Conservation (phyloP, 2,888 invertebrate species). For the Trypoxylon attenuatum region DNA sequence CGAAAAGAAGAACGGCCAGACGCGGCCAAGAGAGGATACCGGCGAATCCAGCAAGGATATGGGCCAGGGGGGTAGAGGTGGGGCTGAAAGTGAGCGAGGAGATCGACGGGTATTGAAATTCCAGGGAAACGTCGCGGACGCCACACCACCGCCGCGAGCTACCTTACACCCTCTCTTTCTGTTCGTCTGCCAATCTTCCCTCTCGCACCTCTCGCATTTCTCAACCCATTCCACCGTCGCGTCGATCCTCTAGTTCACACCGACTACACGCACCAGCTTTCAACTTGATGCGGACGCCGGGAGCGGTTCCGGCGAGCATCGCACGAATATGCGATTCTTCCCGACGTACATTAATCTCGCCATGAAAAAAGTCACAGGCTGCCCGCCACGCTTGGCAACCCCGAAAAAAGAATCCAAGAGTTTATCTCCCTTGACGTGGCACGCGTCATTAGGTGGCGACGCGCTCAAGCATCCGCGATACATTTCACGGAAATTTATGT, state of each 20-base stretch:
- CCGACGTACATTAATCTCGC: too few species aligned
- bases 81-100: slow-evolving; percentile 21
- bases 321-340: too few species aligned
- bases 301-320: too few species aligned
- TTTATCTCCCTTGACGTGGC: slow-evolving; percentile 34
- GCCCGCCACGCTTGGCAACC: too few species aligned
- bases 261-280: too few species aligned
- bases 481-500: slow-evolving; percentile 13
- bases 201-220: neutral
- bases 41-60: slow-evolving; percentile 1
- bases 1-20: slow-evolving; percentile 22
- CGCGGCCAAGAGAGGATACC: neutral
- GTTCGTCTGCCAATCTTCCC: too few species aligned
- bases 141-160: slow-evolving; percentile 14
- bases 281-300: neutral
- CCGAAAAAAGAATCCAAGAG: neutral
- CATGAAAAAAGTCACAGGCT: too few species aligned
- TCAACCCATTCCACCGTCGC: neutral
- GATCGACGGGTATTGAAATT: slow-evolving; percentile 59
- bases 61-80: slow-evolving; percentile 5
- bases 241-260: too few species aligned
- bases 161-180: slow-evolving; percentile 15
- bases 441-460: slow-evolving; percentile 39
- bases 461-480: slow-evolving; percentile 10
- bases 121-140: slow-evolving; percentile 28